A percentile compares a stretch with the other conserved stretches of the same genome.
phyloP scores from a whole-genome alignment of 2,113 vertebrate genomes.

The Phyllostomus discolor region DNA sequence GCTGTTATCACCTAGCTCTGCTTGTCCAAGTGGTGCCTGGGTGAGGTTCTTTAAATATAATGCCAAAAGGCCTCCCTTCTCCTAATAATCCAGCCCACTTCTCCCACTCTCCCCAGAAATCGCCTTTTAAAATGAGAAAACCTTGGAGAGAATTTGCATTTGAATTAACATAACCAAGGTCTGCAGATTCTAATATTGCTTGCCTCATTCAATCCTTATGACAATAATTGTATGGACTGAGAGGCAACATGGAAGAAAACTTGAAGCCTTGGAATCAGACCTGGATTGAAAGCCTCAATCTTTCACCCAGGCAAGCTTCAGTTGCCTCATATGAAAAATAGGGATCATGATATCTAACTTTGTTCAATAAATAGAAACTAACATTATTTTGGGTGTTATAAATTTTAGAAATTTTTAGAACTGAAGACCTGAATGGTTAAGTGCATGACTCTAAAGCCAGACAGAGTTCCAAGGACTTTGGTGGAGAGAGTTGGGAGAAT shows the following conservation, averaged over 20 bases:
- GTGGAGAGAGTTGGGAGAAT: not conserved
- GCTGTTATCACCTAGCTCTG: not conserved
- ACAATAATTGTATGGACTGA: not conserved
- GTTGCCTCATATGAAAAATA: not conserved
- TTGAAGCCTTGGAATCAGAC: not conserved
- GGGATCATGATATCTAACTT: not conserved
- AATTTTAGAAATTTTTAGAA: constrained; percentile 15
- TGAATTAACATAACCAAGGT: not conserved
- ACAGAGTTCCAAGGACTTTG: not conserved
- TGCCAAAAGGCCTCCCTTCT: not conserved
- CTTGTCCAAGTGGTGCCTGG: not conserved
- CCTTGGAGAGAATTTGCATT: not conserved
- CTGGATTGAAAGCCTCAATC: not conserved
- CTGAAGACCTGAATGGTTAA: not conserved
- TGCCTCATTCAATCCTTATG: not conserved
- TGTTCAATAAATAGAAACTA: not conserved
- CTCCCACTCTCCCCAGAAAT: not conserved
- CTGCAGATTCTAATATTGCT: not conserved
- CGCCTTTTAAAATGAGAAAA: not conserved
- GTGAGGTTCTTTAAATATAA: constrained; percentile 4
- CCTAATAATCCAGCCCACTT: not conserved
- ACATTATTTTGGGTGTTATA: not conserved
- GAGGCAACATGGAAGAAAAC: not conserved
- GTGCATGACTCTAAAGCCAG: not conserved
- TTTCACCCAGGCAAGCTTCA: not conserved